Evolutionary conservation across 2,797 vertebrate species (phyloP).

Genomic region (Phoeniculus purpureus): DNA sequence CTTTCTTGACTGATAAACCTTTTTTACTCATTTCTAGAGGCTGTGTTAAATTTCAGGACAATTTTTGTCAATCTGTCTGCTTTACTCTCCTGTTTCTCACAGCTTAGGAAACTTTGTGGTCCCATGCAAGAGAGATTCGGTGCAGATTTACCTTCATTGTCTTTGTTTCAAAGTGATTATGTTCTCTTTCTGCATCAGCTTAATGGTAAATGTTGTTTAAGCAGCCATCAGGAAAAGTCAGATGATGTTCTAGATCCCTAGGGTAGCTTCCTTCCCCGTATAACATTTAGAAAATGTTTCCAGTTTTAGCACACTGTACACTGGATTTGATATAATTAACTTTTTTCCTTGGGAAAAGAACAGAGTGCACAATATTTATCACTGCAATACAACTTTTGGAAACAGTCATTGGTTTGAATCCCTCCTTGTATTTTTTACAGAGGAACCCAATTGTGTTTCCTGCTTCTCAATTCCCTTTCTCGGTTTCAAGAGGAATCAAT

Average conservation of each 20-base stretch:
- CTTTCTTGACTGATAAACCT: neutral
- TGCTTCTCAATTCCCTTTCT: neutral
- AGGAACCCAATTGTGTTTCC: neutral
- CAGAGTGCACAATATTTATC: neutral
- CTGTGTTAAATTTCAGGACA: neutral
- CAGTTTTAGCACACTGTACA: neutral
- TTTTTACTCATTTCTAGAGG: neutral
- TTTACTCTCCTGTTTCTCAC: neutral
- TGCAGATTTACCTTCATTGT: neutral
- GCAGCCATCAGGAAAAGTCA: neutral
- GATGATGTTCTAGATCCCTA: neutral
- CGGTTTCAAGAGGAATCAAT: neutral
- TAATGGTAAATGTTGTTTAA: neutral
- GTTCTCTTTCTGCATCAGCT: neutral
- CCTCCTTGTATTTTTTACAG: neutral
- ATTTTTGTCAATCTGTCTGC: neutral
- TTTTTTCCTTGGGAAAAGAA: neutral
- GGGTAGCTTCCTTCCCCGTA: neutral
- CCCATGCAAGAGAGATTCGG: fast-evolving
- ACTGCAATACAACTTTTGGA: neutral
- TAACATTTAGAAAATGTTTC: neutral
- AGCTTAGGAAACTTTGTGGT: neutral
- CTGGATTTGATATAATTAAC: neutral
- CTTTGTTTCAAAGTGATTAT: neutral
- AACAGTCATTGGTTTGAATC: neutral